These are phyloP conservation scores for Corticium candelabrum DNA, from an alignment of 37 sponge, comb jelly and placozoan species.

Conservation along the genomic window DNA sequence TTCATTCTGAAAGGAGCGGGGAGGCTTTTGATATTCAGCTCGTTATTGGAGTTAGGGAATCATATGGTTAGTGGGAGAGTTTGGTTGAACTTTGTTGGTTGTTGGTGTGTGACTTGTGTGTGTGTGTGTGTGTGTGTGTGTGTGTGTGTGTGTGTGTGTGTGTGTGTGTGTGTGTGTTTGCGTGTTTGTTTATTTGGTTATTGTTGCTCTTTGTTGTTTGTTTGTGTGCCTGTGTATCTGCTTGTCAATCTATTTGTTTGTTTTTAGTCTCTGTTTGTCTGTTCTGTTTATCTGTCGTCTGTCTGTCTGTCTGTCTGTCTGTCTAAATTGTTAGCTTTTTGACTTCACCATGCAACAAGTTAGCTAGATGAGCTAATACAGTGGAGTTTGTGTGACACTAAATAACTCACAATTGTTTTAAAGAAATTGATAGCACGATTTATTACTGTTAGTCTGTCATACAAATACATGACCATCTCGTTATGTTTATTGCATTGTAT, in stretches of 20 bases:
- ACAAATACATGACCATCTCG: background rate
- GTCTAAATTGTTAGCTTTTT: background rate
- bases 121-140: conserved; percentile 5
- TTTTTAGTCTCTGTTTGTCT: background rate
- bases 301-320: conserved; percentile 11
- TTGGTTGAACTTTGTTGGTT: background rate
- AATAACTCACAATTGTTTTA: too few relatives aligned
- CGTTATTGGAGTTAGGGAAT: conserved; percentile 75
- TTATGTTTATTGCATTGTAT: background rate
- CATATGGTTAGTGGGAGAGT: conserved; percentile 49
- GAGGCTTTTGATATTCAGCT: conserved; percentile 78
- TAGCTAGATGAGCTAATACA: too few relatives aligned
- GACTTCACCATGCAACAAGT: too few relatives aligned
- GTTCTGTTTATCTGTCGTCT: background rate
- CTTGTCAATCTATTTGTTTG: background rate
- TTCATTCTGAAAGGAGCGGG: conserved; percentile 61
- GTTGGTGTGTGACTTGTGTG: background rate
- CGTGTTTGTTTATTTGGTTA: too few relatives aligned
- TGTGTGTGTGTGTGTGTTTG: conserved; percentile 1
- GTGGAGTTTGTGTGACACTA: too few relatives aligned
- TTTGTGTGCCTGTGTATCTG: too few relatives aligned
- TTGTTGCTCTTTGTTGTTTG: too few relatives aligned
- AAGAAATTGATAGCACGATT: background rate
- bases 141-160: conserved; percentile 5
- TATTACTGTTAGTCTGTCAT: background rate